Conservation (phyloP, 1,140 invertebrate genomes). For the Triops longicaudatus region DNA sequence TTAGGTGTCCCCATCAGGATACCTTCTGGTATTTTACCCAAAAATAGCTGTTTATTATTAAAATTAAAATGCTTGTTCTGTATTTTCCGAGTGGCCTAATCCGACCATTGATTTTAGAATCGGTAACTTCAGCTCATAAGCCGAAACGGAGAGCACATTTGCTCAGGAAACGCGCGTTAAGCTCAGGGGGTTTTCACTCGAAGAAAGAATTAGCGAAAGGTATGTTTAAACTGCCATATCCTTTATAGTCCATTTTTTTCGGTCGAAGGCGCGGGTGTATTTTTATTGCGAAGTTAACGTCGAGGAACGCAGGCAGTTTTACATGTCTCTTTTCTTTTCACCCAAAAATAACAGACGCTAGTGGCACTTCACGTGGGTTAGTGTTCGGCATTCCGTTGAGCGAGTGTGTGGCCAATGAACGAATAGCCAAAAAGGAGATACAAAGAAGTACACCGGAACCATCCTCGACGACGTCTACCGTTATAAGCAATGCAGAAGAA, state of each 20-base stretch:
- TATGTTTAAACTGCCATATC: conserved; percentile 32
- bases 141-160: conserved; percentile 65
- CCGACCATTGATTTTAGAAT: neutral
- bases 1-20: conserved; percentile 65
- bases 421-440: conserved; percentile 25
- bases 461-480: conserved; percentile 20
- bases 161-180: conserved; percentile 70
- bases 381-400: conserved; percentile 75
- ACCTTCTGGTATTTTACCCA: conserved; percentile 49
- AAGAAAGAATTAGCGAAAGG: conserved; percentile 57
- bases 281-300: conserved; percentile 4
- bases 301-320: conserved; percentile 7
- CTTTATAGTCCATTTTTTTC: neutral
- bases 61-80: neutral
- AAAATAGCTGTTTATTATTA: conserved; percentile 4
- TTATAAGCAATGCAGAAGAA: conserved; percentile 30
- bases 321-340: neutral
- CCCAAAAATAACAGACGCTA: conserved; percentile 1
- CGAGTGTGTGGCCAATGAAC: conserved; percentile 71
- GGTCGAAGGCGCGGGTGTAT: neutral
- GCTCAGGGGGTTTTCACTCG: conserved; percentile 73
- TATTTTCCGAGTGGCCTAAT: neutral
- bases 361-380: conserved; percentile 38
- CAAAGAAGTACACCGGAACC: conserved; percentile 24
- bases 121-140: conserved; percentile 40